These are phyloP conservation scores for Monodelphis domestica DNA, from an alignment of 2,797 vertebrate species.

Conservation along the genomic window DNA sequence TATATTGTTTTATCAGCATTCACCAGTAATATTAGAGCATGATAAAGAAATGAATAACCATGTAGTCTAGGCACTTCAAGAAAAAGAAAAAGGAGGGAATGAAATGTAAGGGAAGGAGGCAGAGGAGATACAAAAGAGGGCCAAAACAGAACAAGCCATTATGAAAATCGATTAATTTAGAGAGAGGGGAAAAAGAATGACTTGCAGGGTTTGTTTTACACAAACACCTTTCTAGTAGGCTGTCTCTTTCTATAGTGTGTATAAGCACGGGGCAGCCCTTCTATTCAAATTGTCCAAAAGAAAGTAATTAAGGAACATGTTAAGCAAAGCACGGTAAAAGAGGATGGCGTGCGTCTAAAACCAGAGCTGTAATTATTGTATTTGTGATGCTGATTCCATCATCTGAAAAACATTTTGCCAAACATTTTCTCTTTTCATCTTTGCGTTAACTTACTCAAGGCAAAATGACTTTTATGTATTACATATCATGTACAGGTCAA, in stretches of 20 bases:
- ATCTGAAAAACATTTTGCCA: constrained; percentile 56
- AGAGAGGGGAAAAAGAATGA: background rate
- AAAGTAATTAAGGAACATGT: background rate
- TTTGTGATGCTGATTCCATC: constrained; percentile 48
- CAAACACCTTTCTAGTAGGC: constrained; percentile 3
- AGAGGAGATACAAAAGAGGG: background rate
- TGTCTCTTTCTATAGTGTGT: background rate
- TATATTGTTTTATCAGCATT: constrained; percentile 13
- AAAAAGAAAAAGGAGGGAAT: background rate
- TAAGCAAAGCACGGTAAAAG: constrained; percentile 38
- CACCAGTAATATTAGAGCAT: background rate
- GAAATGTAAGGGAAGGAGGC: background rate
- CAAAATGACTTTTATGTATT: constrained; percentile 47
- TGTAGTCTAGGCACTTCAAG: background rate
- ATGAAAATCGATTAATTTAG: background rate
- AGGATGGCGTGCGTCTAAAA: constrained; percentile 13
- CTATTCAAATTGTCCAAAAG: constrained; percentile 15
- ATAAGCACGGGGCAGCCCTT: background rate
- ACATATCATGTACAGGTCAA: constrained; percentile 34
- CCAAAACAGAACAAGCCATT: background rate
- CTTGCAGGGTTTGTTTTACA: constrained; percentile 24
- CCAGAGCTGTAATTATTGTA: constrained; percentile 58
- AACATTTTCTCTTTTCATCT: constrained; percentile 54
- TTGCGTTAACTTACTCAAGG: constrained; percentile 28
- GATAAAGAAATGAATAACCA: background rate